Evolutionary conservation across 92 coral and sea anemone species (phyloP), one percentile per base, ranked within the genome.

Genomic region (Zoanthus gigantus): DNA sequence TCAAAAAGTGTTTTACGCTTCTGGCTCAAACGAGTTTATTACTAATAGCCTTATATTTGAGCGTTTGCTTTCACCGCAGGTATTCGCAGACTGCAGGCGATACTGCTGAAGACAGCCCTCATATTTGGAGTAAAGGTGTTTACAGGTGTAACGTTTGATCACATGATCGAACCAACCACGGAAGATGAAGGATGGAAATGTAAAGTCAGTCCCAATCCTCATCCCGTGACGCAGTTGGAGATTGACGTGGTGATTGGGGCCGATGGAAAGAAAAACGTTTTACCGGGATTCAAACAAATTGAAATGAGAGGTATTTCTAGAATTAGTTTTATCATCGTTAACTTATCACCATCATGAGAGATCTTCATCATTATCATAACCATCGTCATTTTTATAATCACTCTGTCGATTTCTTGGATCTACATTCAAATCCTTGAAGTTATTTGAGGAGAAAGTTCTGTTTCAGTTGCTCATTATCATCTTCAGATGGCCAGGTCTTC

Each of bases 211-310:
- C 99, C 99, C 16, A 90, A 83, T 72, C 74, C 85, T 83, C 98
- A 95, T 72, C 93, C 95, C 46, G 93, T 95, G 61, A 92, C 91
- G 77, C 89, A 94, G 76, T 84, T 77, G 65, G 98, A 95, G 75
- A 83, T 93, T 28, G 99, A 96, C 61, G 96, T 96, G 34, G 91
- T 96, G 29, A 90, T 96, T 66, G 99, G 99, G 30, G 99, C 99
- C 23, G 99, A 96, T 73, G 99, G 99, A 46, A 96, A 96, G 89
- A 96, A 93, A 86, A 96, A 96, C 85, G 97, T 93, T 65, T 83
- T 96, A 14, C 99, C 99, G 29, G 94, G 96, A 28, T 96, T 96
- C 85, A 91, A 92, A 18, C 99, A 96, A 83, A 96, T 96, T 76
- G 99, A 96, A 86, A 96, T 96, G 99, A 92, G 99, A 93, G 99